These are phyloP conservation scores for Choreutis nemorana DNA, from an alignment of 2,888 invertebrate genomes.

Conservation along the genomic window DNA sequence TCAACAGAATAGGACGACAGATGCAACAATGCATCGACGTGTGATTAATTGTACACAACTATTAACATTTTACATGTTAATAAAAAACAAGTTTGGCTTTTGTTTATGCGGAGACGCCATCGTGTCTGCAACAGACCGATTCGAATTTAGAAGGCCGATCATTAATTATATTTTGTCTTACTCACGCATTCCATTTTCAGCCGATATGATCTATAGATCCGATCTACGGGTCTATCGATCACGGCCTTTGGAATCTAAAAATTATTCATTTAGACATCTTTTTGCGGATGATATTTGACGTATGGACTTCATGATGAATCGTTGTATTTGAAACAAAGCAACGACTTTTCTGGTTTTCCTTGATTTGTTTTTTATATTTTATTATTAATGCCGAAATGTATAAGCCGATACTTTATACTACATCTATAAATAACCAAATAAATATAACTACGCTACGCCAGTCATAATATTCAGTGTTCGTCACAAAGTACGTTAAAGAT, in stretches of 20 bases:
- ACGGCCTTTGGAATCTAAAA: slow-evolving; percentile 56
- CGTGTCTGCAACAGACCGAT: slow-evolving; percentile 61
- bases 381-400: too few species aligned
- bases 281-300: slow-evolving; percentile 53
- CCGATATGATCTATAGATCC: slow-evolving; percentile 65
- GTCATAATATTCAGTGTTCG: too few species aligned
- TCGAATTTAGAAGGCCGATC: slow-evolving; percentile 58
- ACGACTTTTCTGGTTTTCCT: too few species aligned
- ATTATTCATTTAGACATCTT: slow-evolving; percentile 62
- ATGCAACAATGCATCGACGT: slow-evolving; percentile 49
- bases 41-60: slow-evolving; percentile 55
- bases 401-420: too few species aligned
- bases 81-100: slow-evolving; percentile 50
- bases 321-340: slow-evolving; percentile 26
- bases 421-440: too few species aligned
- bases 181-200: slow-evolving; percentile 64
- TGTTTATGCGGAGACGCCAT: slow-evolving; percentile 63
- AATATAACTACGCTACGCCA: too few species aligned
- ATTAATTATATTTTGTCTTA: slow-evolving; percentile 68
- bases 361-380: too few species aligned
- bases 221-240: slow-evolving; percentile 64
- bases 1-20: slow-evolving; percentile 47
- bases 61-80: slow-evolving; percentile 51
- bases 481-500: too few species aligned
- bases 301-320: slow-evolving; percentile 32